Base-by-base conservation (phyloP, 1,140 invertebrate species). In the Cydia amplana region DNA sequence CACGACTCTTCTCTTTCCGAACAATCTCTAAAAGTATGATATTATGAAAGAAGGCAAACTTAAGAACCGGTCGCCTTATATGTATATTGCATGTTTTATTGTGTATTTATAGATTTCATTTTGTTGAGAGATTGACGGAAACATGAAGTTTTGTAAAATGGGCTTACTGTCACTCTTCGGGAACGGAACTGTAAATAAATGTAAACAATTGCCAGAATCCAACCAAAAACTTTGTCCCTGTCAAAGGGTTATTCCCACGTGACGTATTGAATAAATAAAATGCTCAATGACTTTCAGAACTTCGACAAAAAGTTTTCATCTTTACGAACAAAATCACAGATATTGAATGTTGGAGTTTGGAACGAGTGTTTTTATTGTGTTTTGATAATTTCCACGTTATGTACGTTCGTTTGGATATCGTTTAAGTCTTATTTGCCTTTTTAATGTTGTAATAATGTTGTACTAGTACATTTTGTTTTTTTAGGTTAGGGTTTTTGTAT, bases 191-290 rank as follows among this genome's bases (percentile, higher is more conserved):
- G 4, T 23, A 60, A 60, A 60, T 10, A 43, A 70, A 32, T 20
- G 36, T 10, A 70, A 18, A 43, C 32, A 70, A 40, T 43, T 18
- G 1, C n/a, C 32, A 10, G 7, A 70, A 70, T 70, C n/a, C 65
- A 70, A 40, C n/a, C 32, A 12, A n/a, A 36, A 70, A 12, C 32
- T 70, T 70, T 20, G 6, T 20, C 65, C 36, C 65, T 9, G 1
- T 7, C 23, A 18, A 65, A 40, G 32, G 65, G 65, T 36, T 70
- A 67, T 70, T 70, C 65, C 65, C 65, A 36, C 4, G 20, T 70
- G 65, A 70, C 28, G 32, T 70, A 70, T 70, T 70, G 65, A 40
- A 43, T 70, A 70, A 70, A 70, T 43, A 43, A 43, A 70, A 70
- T 70, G 65, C 43, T 70, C 65, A 70, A 70, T 70, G 65, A 70